A percentile compares a stretch with the other conserved stretches of the same genome.
Evolutionary conservation across 2,888 invertebrate genomes (phyloP).

Genomic region (Chirona hameri): DNA sequence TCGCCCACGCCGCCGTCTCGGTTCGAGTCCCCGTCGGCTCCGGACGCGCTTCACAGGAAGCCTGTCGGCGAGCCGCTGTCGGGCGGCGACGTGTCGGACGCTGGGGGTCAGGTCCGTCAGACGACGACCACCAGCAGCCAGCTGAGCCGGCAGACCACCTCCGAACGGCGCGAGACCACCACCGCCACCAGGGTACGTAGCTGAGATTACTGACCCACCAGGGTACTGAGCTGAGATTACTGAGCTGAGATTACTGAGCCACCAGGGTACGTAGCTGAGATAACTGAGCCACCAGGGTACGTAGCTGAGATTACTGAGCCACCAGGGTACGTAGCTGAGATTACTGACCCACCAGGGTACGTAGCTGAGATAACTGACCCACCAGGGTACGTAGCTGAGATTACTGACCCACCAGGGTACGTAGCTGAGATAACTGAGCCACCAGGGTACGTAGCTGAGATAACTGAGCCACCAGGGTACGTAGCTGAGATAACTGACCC

Average conservation of each 20-base stretch:
- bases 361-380: not conserved
- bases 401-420: too few species aligned
- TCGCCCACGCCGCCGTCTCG: slow-evolving; percentile 39
- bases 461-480: too few species aligned
- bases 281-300: too few species aligned
- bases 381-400: not conserved
- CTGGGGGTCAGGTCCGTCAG: not conserved
- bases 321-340: too few species aligned
- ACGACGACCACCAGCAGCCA: not conserved
- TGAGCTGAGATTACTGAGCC: too few species aligned
- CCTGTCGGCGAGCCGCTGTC: not conserved
- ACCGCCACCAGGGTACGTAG: not conserved
- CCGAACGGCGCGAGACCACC: not conserved
- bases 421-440: too few species aligned
- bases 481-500: not conserved
- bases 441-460: too few species aligned
- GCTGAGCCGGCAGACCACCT: not conserved
- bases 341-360: too few species aligned
- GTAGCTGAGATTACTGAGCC: too few species aligned
- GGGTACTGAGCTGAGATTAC: not conserved
- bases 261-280: too few species aligned
- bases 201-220: not conserved
- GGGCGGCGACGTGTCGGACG: not conserved
- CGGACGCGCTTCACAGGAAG: not conserved
- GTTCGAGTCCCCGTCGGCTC: slow-evolving; percentile 33